Evolutionary conservation across 1,140 invertebrate species (phyloP).

Genomic region (Leptopilina boulardi): DNA sequence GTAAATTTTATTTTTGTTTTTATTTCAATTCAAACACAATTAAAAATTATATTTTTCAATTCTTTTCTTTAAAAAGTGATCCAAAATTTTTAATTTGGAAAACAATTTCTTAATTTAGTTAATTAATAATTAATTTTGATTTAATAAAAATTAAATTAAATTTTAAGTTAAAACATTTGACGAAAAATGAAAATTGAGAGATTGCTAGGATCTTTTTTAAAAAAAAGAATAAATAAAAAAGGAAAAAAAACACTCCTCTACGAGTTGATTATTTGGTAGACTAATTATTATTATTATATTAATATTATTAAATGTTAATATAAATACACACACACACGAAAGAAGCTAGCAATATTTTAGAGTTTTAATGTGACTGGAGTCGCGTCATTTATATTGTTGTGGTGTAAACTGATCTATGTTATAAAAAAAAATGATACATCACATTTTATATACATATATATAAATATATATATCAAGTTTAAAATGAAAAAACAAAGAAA

Average conservation of each 20-base stretch:
- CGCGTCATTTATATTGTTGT: constrained; percentile 17
- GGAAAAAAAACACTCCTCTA: constrained; percentile 58
- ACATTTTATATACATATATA: no score
- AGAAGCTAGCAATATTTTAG: constrained; percentile 32
- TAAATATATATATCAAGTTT: constrained; percentile 18
- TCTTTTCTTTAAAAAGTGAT: no score
- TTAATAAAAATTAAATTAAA: no score
- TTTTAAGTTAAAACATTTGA: no score
- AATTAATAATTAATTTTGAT: no score
- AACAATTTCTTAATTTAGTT: no score
- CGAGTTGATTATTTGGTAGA: constrained; percentile 67
- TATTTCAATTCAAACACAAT: no score
- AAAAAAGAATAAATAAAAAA: not conserved
- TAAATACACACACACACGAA: constrained; percentile 37
- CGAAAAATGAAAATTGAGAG: no score
- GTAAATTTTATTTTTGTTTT: no score
- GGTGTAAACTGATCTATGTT: constrained; percentile 31
- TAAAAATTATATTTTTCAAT: no score
- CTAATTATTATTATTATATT: constrained; percentile 54
- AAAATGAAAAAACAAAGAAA: not conserved
- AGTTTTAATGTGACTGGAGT: constrained; percentile 29
- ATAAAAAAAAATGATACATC: constrained; percentile 24
- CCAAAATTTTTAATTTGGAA: no score
- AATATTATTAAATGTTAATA: constrained; percentile 60
- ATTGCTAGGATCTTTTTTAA: no score